Evolutionary conservation across 2,113 vertebrate species (phyloP).

Genomic region (Rhinolophus sinicus): DNA sequence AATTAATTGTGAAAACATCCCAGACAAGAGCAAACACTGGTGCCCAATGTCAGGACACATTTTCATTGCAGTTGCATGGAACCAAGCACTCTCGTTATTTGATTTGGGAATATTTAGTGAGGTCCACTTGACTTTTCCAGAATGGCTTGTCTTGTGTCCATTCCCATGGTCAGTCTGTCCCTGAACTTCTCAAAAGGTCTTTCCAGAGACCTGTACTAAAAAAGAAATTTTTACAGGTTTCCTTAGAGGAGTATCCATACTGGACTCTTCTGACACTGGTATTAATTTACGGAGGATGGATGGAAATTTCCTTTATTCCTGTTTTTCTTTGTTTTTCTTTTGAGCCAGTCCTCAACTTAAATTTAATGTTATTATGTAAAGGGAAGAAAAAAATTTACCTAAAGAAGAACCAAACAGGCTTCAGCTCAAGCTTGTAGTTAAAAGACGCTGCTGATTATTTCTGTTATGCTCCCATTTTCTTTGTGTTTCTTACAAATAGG

Average conservation of each 20-base stretch:
- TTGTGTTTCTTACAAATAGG: conserved; percentile 11
- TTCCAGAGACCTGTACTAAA: conserved; percentile 56
- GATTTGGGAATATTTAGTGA: conserved; percentile 57
- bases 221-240: conserved; percentile 59
- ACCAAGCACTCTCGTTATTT: conserved; percentile 40
- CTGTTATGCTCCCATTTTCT: conserved; percentile 17
- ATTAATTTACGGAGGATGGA: conserved; percentile 35
- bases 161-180: conserved; percentile 4
- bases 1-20: conserved; percentile 63
- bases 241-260: conserved; percentile 18
- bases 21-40: conserved; percentile 63
- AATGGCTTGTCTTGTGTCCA: conserved; percentile 35
- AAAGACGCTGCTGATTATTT: conserved; percentile 32
- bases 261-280: conserved; percentile 26
- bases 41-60: conserved; percentile 39
- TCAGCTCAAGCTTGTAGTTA: conserved; percentile 31
- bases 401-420: conserved; percentile 8
- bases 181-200: conserved; percentile 36
- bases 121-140: conserved; percentile 45
- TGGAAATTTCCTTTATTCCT: conserved; percentile 43
- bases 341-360: conserved; percentile 35
- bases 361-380: conserved; percentile 41
- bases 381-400: not conserved
- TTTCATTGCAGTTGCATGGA: conserved; percentile 55
- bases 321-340: conserved; percentile 43